These are phyloP conservation scores for Talpa occidentalis DNA, from an alignment of 2,113 vertebrate genomes.

Conservation along the genomic window DNA sequence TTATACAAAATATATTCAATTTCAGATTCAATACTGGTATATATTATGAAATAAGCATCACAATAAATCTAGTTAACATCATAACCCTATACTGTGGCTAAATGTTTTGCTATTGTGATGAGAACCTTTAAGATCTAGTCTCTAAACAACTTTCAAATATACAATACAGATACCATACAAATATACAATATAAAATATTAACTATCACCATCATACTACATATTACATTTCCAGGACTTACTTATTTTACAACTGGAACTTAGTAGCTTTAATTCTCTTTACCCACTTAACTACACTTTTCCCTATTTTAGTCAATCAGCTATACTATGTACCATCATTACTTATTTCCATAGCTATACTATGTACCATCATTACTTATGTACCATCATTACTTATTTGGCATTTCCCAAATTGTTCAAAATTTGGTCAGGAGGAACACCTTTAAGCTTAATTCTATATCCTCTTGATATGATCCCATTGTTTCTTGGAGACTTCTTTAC, in stretches of 20 bases:
- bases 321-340: neutral
- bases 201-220: neutral
- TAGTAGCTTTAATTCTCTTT: neutral
- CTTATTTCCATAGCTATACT: no score
- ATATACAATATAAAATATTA: no score
- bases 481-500: neutral
- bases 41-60: neutral
- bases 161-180: neutral
- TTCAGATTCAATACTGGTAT: neutral
- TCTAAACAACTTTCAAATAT: neutral
- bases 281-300: neutral
- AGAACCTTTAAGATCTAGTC: neutral
- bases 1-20: neutral
- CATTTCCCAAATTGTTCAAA: neutral
- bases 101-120: neutral
- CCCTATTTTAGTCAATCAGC: neutral
- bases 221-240: neutral
- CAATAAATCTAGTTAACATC: neutral
- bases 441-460: neutral
- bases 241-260: neutral
- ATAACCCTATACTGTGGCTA: neutral
- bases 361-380: neutral
- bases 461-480: neutral
- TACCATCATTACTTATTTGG: no score
- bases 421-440: neutral